Percentiles rank a stretch among this genome's conserved stretches.
Conservation (phyloP, 1,140 invertebrate genomes). For the Drepana arcuata region DNA sequence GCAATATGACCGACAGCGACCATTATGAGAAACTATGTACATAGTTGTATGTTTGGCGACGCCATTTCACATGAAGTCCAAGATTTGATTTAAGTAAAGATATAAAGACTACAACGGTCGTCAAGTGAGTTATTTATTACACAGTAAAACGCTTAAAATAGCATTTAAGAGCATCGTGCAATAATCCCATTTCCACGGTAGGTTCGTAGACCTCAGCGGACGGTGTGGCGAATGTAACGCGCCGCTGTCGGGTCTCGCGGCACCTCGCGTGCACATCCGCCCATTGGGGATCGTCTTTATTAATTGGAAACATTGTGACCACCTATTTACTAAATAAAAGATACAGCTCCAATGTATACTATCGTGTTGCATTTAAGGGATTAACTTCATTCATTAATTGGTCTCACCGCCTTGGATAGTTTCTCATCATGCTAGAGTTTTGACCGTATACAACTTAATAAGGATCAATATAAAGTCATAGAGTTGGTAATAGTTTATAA, state of each 20-base stretch:
- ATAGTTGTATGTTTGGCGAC: too few species aligned
- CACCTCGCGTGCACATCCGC: slow-evolving; percentile 22
- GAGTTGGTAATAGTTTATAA: too few species aligned
- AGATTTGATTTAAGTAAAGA: not conserved
- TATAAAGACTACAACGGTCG: too few species aligned
- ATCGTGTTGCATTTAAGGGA: slow-evolving; percentile 8
- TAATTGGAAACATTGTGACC: slow-evolving; percentile 40
- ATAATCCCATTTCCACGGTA: slow-evolving; percentile 62
- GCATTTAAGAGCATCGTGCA: slow-evolving; percentile 46
- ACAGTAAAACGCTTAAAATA: slow-evolving; percentile 44
- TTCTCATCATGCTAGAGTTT: too few species aligned
- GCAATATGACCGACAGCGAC: too few species aligned
- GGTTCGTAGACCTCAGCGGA: slow-evolving; percentile 49
- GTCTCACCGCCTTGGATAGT: too few species aligned
- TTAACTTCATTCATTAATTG: slow-evolving; percentile 11
- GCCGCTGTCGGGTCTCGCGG: slow-evolving; percentile 24
- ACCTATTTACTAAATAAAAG: slow-evolving; percentile 16
- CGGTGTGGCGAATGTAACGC: slow-evolving; percentile 5
- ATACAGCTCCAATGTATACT: slow-evolving; percentile 1
- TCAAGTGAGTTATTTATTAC: slow-evolving; percentile 34
- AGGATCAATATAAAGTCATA: too few species aligned
- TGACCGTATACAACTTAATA: too few species aligned
- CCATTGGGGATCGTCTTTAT: slow-evolving; percentile 39
- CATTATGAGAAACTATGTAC: too few species aligned
- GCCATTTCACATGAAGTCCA: not conserved